These are phyloP conservation scores for Nematopogon swammerdamellus DNA, from an alignment of 2,888 invertebrate species.

Conservation along the genomic window DNA sequence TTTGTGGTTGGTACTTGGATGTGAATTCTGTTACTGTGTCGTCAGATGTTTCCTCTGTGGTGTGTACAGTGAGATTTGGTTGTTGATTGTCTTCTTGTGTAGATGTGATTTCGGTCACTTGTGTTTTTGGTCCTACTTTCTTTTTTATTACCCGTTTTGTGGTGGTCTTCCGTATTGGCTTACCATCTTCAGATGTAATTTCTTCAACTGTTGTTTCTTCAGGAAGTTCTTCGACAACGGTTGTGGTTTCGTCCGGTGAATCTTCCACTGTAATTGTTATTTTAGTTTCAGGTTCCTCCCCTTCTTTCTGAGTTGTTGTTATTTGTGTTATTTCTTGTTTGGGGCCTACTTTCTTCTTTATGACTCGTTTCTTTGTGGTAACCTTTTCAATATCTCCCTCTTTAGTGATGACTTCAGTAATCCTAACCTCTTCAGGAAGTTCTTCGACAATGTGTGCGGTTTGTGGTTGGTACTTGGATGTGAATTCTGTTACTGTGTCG, in stretches of 20 bases:
- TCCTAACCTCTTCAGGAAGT: conserved; percentile 14
- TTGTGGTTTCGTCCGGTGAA: neutral
- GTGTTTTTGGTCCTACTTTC: conserved; percentile 22
- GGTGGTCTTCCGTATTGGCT: conserved; percentile 5
- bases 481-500: conserved; percentile 13
- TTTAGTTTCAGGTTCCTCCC: conserved; percentile 22
- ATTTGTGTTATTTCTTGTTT: conserved; percentile 31
- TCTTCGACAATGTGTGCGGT: conserved; percentile 12
- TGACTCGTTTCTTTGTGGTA: conserved; percentile 17
- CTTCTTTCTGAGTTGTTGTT: conserved; percentile 17
- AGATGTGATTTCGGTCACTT: conserved; percentile 38
- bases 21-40: conserved; percentile 11
- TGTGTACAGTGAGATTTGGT: conserved; percentile 16
- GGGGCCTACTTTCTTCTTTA: conserved; percentile 27
- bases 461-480: conserved; percentile 11
- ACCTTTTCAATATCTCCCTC: neutral
- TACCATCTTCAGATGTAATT: conserved; percentile 8
- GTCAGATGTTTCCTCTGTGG: neutral
- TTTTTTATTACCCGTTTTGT: conserved; percentile 24
- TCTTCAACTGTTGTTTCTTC: neutral
- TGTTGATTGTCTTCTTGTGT: conserved; percentile 32
- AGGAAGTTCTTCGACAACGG: neutral
- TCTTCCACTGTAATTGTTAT: conserved; percentile 16
- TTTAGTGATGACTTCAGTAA: conserved; percentile 10
- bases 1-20: conserved; percentile 12